These are phyloP conservation scores for Synergus itoensis DNA, from an alignment of 2,888 invertebrate species.

Conservation along the genomic window DNA sequence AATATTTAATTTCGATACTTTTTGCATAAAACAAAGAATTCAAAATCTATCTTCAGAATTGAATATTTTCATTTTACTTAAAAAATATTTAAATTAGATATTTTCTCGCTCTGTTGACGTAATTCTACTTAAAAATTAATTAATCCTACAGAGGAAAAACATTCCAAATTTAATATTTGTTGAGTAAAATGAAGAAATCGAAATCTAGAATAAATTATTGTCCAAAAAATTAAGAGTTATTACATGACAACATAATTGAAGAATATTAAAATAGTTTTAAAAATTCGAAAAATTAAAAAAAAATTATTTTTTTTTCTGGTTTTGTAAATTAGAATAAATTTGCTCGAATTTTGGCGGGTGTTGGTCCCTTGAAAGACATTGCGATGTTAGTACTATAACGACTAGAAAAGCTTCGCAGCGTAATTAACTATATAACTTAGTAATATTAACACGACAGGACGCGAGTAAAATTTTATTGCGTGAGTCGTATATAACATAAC, in stretches of 20 bases:
- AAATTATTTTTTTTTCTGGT: not conserved
- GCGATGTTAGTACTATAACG: slow-evolving; percentile 71
- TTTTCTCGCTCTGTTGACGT: too few relatives aligned
- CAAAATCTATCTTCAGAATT: too few relatives aligned
- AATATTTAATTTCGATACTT: too few relatives aligned
- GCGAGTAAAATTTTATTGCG: slow-evolving; percentile 55
- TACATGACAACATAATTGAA: not conserved
- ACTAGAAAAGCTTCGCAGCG: slow-evolving; percentile 72
- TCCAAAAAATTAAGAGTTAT: not conserved
- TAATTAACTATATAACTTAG: slow-evolving; percentile 63
- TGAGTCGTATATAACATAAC: slow-evolving; percentile 43
- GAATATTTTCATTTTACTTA: too few relatives aligned
- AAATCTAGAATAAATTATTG: not conserved
- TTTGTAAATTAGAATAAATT: not conserved
- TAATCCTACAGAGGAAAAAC: too few relatives aligned
- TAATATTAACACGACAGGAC: slow-evolving; percentile 63
- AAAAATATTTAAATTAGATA: too few relatives aligned
- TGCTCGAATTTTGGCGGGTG: slow-evolving; percentile 39
- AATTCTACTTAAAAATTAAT: too few relatives aligned
- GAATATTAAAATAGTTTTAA: not conserved
- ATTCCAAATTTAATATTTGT: too few relatives aligned
- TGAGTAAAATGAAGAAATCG: too few relatives aligned
- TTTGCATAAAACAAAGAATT: too few relatives aligned
- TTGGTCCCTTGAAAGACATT: slow-evolving; percentile 58
- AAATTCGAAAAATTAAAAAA: not conserved